Evolutionary conservation across 2,113 vertebrate genomes (phyloP), one percentile per base, ranked within the genome.

Genomic region (Mastomys natalensis): DNA sequence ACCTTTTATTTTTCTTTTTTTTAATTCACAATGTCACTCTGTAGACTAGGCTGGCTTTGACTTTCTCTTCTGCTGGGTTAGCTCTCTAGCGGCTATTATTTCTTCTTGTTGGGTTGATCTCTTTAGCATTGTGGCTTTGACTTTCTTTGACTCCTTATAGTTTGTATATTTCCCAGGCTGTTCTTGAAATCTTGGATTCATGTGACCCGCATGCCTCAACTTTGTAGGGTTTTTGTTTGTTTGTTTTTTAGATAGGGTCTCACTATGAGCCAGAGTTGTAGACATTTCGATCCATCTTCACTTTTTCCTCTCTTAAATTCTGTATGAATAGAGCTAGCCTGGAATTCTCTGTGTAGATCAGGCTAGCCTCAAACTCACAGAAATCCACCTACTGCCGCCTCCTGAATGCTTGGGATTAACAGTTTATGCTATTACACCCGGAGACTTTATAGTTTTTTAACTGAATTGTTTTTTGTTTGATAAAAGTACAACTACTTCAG

Each of bases 291-390:
- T 77, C 10, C 15, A 53, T 72, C 45, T 81, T 96, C 53, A 72
- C 87, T 94, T 72, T 91, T 74, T 82, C 37, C 48, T 90, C 76
- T 94, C 53, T 76, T 87, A 43, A 95, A 66, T 73, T 81, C 66
- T 89, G 73, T 81, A 73, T 90, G 19, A 70, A 11, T 21, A 92
- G 68, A 34, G 51, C 19, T 55, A n/a, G 31, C 77, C 19, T n/a
- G 77, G 34, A 55, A 55, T 34, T 80, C 17, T 80, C 77, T 80
- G 31, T 80, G 77, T 55, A 55, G 31, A 80, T 10, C 45, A 72
- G 70, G 37, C 70, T 72, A n/a, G 70, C 70, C 70, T 72, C 70
- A 72, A 72, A 40, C 17, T 72, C 70, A 40, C 17, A 72, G 16
- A 17, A 21, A 72, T n/a, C 37, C 17, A n/a, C 37, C 70, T 40